These are phyloP conservation scores for Etheostoma nigrum DNA, from an alignment of 2,797 vertebrate species.

Conservation along the genomic window DNA sequence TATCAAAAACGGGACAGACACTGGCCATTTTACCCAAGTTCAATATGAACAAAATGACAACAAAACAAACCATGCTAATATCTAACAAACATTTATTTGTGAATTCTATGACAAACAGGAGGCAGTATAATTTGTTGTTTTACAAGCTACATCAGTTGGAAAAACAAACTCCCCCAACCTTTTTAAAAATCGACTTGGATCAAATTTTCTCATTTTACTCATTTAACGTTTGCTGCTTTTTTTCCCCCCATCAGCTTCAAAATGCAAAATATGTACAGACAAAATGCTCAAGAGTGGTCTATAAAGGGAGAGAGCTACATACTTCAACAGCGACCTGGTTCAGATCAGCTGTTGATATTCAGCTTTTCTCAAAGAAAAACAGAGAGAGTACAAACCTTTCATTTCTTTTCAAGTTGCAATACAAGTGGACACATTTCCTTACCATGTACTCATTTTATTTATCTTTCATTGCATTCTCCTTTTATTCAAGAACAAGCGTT, in stretches of 20 bases:
- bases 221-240: conserved; percentile 34
- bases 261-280: conserved; percentile 80
- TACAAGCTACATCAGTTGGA: conserved; percentile 74
- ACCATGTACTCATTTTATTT: conserved; percentile 49
- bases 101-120: conserved; percentile 84
- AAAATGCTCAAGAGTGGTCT: conserved; percentile 68
- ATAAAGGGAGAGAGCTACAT: conserved; percentile 80
- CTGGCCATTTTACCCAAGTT: background rate
- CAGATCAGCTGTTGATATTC: conserved; percentile 80
- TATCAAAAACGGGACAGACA: background rate
- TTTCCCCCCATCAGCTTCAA: conserved; percentile 55
- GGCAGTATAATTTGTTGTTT: conserved; percentile 74
- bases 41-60: background rate
- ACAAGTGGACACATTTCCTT: conserved; percentile 46
- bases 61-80: conserved; percentile 41
- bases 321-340: conserved; percentile 73
- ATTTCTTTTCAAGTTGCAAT: conserved; percentile 69
- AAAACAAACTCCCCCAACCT: conserved; percentile 50
- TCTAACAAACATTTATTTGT: conserved; percentile 85
- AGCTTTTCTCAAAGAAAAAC: conserved; percentile 78
- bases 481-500: conserved; percentile 64
- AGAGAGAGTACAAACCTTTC: conserved; percentile 77
- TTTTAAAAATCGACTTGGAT: conserved; percentile 64
- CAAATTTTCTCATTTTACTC: conserved; percentile 30
- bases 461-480: conserved; percentile 69